Base-by-base conservation (phyloP, 2,113 vertebrate species). In the Sorex araneus region DNA sequence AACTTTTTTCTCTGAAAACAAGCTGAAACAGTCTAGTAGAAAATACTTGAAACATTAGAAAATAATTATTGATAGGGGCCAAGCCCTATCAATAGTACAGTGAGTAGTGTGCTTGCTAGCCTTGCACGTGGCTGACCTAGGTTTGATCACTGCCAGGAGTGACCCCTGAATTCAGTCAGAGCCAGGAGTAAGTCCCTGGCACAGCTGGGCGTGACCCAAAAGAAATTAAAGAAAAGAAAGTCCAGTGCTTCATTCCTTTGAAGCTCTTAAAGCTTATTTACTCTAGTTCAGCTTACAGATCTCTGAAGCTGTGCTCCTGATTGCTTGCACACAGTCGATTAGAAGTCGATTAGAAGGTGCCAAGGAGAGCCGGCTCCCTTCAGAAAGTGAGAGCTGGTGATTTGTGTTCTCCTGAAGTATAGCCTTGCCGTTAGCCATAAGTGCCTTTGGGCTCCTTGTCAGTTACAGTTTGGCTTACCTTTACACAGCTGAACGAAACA, bases 191-290 rank as follows among this genome's bases (percentile, higher is more conserved):
- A 54, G 54, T 19, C 54, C 15, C 54, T 12, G 18, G 12, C 54
- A 54, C 18, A 16, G 54, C 54, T 54, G 54, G 54, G 18, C 15
- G 8, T 19, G 54, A 54, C 13, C 18, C 54, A 54, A 54, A 54
- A 54, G 13, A 54, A 54, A 54, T 19, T n/a, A n/a, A n/a, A n/a
- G 18, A 54, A 54, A 54, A 54, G 18, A 54, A 54, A 54, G 54
- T 54, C 54, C 54, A 54, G 9, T 13, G 54, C 27, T 64, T 28
- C 63, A 60, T 83, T 80, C 50, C 28, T 84, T 92, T n/a, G 71
- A 92, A 92, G 30, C n/a, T 15, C 64, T 34, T 28, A 64, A 93
- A 93, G 32, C 34, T 95, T 80, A 54, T 84, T 83, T 90, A 71
- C 50, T 93, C 11, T 79, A 0, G 80, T 71, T 92, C 47, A 89